Evolutionary conservation across 2,113 vertebrate species (phyloP).

Genomic region (Mesocricetus auratus): DNA sequence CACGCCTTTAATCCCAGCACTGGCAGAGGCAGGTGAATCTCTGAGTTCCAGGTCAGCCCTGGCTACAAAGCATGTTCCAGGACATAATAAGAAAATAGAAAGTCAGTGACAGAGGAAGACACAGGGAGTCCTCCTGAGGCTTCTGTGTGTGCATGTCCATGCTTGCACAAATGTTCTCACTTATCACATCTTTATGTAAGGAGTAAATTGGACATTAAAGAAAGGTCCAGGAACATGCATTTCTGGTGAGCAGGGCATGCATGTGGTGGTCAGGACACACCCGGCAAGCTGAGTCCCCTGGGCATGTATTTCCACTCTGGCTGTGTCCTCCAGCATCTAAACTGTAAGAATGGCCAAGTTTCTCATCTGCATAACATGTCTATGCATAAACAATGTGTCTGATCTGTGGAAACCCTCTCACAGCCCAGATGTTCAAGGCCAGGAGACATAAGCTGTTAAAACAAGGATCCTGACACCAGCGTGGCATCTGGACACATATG

Average conservation of each 20-base stretch:
- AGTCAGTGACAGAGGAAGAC: neutral
- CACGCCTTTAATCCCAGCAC: neutral
- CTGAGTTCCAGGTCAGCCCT: neutral
- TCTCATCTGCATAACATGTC: neutral
- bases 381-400: neutral
- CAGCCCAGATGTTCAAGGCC: neutral
- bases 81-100: neutral
- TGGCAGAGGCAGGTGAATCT: neutral
- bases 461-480: constrained; percentile 45
- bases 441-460: constrained; percentile 32
- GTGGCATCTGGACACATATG: neutral
- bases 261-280: neutral
- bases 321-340: neutral
- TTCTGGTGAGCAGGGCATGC: neutral
- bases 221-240: neutral
- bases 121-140: neutral
- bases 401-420: constrained; percentile 4
- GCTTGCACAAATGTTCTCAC: neutral
- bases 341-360: neutral
- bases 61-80: neutral
- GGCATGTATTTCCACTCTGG: neutral
- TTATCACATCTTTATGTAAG: neutral
- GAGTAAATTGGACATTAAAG: neutral
- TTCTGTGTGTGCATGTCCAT: neutral
- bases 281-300: neutral